phyloP scores from a whole-genome alignment of 2,888 invertebrate genomes.

The Salticus scenicus region DNA sequence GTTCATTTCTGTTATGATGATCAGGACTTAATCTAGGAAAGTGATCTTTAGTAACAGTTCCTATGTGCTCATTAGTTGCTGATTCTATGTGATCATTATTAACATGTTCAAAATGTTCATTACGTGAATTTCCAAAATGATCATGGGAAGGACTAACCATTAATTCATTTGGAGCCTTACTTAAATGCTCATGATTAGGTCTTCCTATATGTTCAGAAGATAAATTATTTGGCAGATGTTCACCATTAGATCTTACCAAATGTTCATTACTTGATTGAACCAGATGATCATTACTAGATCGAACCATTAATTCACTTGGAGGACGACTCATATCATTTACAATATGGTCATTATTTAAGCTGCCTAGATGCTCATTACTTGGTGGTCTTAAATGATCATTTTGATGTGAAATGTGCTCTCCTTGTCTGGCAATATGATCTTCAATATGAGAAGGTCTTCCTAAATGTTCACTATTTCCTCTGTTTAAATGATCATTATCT shows the following conservation, averaged over 20 bases:
- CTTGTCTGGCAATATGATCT: constrained; percentile 44
- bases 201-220: constrained; percentile 41
- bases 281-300: constrained; percentile 46
- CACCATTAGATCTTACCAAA: constrained; percentile 44
- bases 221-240: constrained; percentile 36
- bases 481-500: constrained; percentile 43
- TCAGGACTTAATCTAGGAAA: constrained; percentile 52
- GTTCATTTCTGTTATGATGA: constrained; percentile 55
- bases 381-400: constrained; percentile 46
- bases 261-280: constrained; percentile 40
- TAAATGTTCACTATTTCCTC: constrained; percentile 37
- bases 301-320: constrained; percentile 41
- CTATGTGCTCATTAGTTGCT: constrained; percentile 42
- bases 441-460: constrained; percentile 34
- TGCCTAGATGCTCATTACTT: constrained; percentile 50
- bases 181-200: constrained; percentile 53
- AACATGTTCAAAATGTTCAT: constrained; percentile 53
- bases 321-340: constrained; percentile 50
- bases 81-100: constrained; percentile 53
- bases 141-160: constrained; percentile 51
- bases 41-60: constrained; percentile 59
- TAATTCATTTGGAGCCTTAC: constrained; percentile 39
- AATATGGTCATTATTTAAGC: constrained; percentile 57
- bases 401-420: constrained; percentile 37
- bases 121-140: constrained; percentile 47